Evolutionary conservation across 2,888 invertebrate species (phyloP), one percentile per base, ranked within the genome.

Genomic region (Cheilosia pagana): DNA sequence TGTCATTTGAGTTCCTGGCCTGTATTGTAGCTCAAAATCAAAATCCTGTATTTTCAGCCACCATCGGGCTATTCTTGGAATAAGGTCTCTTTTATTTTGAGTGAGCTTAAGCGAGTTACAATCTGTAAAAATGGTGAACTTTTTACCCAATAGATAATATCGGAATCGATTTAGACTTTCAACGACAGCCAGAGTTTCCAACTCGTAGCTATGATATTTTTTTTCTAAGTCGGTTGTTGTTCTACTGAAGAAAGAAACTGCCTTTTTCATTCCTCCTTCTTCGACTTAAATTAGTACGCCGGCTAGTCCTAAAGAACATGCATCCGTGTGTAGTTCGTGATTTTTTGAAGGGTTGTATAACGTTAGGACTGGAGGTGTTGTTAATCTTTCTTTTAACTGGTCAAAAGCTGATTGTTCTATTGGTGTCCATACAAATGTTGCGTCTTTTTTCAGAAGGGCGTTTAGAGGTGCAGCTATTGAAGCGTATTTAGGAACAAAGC

Each of bases 151-250:
- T 4, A 48, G 10, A 8, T 48, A 48, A 7, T 21, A 48, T 10
- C 48, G 48, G 7, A 16, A 48, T 10, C 48, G 21, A 7, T 62
- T 14, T 4, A 60, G 21, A 12, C 60, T 62, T n/a, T 53, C 53
- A 1, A 72, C 60, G 21, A 62, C 43, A 1, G 53, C 62, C 10
- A 72, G 53, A 3, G 62, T 43, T 16, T 72, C 72, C 21, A 62
- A 21, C 28, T 72, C 72, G 16, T 55, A 72, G n/a, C 52, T 53
- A 19, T 72, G 71, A 0, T 31, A 72, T 23, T 72, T 72, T 8
- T 16, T 50, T 19, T 50, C 59, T 10, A 41, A 67, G 4, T 50
- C 35, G 14, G 48, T 67, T 0, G 52, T 68, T 23, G 68, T 55
- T 35, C 25, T n/a, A 31, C 55, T 67, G 21, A 41, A 67, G 19